phyloP scores from a whole-genome alignment of 2,888 invertebrate species.

The Itoplectis maculator region DNA sequence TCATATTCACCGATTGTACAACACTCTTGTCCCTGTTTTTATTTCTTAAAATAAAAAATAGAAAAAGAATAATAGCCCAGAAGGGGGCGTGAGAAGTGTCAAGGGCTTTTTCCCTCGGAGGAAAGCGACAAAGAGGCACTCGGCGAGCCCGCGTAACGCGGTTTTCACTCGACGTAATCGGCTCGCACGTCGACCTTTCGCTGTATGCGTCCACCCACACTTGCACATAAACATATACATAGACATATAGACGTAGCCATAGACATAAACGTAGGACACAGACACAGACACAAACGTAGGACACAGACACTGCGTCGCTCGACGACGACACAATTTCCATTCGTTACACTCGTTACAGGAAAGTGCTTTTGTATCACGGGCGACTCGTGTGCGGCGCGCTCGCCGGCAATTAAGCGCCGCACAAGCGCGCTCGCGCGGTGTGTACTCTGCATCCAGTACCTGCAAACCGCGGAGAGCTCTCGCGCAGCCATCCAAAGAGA shows the following conservation, averaged over 20 bases:
- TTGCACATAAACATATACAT: not conserved
- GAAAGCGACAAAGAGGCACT: conserved; percentile 50
- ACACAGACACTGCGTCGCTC: conserved; percentile 15
- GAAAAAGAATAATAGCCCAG: conserved; percentile 36
- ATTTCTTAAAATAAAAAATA: not conserved
- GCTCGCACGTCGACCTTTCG: conserved; percentile 19
- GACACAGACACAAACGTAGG: too few species aligned
- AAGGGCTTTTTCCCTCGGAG: conserved; percentile 25
- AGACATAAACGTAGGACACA: too few species aligned
- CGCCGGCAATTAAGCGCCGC: conserved; percentile 71
- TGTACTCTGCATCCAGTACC: too few species aligned
- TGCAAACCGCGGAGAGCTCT: too few species aligned
- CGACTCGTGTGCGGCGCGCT: conserved; percentile 42
- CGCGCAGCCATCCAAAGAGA: not conserved
- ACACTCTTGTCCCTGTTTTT: not conserved
- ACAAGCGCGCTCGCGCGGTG: conserved; percentile 65
- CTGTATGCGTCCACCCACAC: not conserved
- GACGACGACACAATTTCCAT: conserved; percentile 55
- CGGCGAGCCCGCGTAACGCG: conserved; percentile 45
- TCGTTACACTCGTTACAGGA: conserved; percentile 71
- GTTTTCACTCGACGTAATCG: conserved; percentile 55
- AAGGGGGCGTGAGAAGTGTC: not conserved
- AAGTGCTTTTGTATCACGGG: conserved; percentile 74
- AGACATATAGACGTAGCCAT: not conserved
- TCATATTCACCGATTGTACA: conserved; percentile 6